phyloP scores from a whole-genome alignment of 2,113 vertebrate genomes.

The Platycercus adscitus region DNA sequence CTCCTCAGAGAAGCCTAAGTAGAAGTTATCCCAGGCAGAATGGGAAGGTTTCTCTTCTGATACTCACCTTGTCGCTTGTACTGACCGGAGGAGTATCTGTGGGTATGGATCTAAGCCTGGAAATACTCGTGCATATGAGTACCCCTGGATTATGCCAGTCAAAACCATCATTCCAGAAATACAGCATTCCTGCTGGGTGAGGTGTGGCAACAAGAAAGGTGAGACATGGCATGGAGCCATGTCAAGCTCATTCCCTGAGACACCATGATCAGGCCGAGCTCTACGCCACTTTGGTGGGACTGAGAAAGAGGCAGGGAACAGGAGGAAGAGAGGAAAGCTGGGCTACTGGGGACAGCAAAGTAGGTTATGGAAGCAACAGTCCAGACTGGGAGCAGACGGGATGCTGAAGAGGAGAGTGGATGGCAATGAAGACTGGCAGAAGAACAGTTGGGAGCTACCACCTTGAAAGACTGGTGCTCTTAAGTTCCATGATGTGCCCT shows the following conservation, averaged over 20 bases:
- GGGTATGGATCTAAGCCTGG: background rate
- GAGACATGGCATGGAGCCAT: background rate
- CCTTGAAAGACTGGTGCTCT: background rate
- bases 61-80: background rate
- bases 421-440: background rate
- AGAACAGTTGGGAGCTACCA: background rate
- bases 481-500: background rate
- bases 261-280: background rate
- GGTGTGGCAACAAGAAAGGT: background rate
- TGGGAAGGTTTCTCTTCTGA: background rate
- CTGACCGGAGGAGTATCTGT: background rate
- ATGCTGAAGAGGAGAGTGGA: background rate
- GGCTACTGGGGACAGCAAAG: background rate
- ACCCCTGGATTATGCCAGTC: background rate
- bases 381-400: background rate
- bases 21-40: background rate
- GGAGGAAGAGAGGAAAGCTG: background rate
- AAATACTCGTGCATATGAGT: background rate
- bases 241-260: background rate
- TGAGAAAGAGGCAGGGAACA: background rate
- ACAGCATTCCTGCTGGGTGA: conserved; percentile 7
- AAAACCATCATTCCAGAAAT: conserved; percentile 1
- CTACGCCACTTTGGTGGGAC: background rate
- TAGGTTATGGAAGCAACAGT: background rate
- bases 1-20: background rate